Percentiles rank a stretch among this genome's conserved stretches.
phyloP scores from a whole-genome alignment of 2,113 vertebrate species.

The Caretta caretta region DNA sequence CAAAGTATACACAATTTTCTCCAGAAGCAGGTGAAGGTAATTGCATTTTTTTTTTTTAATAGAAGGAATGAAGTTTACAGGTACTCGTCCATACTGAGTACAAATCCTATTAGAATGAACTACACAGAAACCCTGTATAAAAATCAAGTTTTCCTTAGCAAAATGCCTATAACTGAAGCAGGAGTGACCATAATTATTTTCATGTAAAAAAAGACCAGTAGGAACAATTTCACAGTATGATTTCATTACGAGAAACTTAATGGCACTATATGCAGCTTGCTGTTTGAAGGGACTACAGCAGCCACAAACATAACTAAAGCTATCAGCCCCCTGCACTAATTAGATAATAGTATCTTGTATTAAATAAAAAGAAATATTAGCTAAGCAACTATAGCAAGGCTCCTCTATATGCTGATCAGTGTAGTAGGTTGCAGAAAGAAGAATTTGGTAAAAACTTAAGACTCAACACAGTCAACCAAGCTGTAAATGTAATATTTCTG shows the following conservation, averaged over 20 bases:
- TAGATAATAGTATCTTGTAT: constrained; percentile 46
- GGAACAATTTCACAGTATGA: constrained; percentile 59
- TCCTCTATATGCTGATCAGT: constrained; percentile 48
- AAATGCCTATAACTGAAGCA: constrained; percentile 64
- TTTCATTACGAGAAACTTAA: constrained; percentile 72
- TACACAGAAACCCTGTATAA: constrained; percentile 33
- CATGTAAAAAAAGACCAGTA: constrained; percentile 61
- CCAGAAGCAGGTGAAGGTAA: constrained; percentile 53
- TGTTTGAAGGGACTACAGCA: constrained; percentile 47
- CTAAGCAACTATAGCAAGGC: constrained; percentile 3
- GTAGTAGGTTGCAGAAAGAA: constrained; percentile 62
- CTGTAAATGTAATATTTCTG: constrained; percentile 57
- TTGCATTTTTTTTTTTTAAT: constrained; percentile 58
- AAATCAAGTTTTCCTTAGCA: constrained; percentile 62
- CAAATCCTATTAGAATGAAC: constrained; percentile 54
- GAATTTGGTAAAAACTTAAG: constrained; percentile 55
- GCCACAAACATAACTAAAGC: constrained; percentile 47
- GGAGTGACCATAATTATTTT: constrained; percentile 62
- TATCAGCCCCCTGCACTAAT: neutral
- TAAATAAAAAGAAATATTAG: constrained; percentile 68
- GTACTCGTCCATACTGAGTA: constrained; percentile 48
- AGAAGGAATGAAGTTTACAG: constrained; percentile 68
- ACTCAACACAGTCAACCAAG: constrained; percentile 56
- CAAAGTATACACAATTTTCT: constrained; percentile 59
- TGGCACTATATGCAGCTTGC: constrained; percentile 51